phyloP scores from a whole-genome alignment of 2,888 invertebrate genomes.

The Cephus spinipes region DNA sequence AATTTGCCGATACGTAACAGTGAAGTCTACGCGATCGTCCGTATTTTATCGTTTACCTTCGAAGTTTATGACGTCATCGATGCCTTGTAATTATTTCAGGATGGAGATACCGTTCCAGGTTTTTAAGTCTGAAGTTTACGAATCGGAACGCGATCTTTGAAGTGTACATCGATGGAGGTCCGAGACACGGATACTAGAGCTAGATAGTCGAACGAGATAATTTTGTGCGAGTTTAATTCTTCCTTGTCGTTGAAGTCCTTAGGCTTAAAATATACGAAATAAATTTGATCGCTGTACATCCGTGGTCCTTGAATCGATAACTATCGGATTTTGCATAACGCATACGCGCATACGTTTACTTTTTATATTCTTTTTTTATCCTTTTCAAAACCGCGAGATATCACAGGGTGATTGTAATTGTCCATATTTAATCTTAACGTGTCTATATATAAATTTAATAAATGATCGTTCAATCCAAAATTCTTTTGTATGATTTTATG shows the following conservation, averaged over 20 bases:
- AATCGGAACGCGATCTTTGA: too few relatives aligned
- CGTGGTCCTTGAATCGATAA: not conserved
- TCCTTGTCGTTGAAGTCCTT: not conserved
- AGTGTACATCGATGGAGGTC: too few relatives aligned
- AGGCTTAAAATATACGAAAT: not conserved
- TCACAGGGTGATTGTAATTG: not conserved
- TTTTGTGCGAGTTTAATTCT: not conserved
- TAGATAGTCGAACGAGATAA: not conserved
- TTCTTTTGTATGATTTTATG: not conserved
- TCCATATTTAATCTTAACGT: not conserved
- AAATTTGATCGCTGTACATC: not conserved
- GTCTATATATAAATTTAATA: not conserved
- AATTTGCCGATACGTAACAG: not conserved
- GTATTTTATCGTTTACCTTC: not conserved
- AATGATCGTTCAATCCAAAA: not conserved
- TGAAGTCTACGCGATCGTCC: not conserved
- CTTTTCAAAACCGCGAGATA: not conserved
- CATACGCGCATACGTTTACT: not conserved
- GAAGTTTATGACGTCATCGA: not conserved
- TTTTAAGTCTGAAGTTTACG: too few relatives aligned
- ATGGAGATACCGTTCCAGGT: too few relatives aligned
- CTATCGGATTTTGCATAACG: not conserved
- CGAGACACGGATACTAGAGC: not conserved
- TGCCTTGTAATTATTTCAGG: too few relatives aligned
- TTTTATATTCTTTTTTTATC: not conserved